Base-by-base conservation (phyloP, 2,113 vertebrate species). In the Uropsilus gracilis region DNA sequence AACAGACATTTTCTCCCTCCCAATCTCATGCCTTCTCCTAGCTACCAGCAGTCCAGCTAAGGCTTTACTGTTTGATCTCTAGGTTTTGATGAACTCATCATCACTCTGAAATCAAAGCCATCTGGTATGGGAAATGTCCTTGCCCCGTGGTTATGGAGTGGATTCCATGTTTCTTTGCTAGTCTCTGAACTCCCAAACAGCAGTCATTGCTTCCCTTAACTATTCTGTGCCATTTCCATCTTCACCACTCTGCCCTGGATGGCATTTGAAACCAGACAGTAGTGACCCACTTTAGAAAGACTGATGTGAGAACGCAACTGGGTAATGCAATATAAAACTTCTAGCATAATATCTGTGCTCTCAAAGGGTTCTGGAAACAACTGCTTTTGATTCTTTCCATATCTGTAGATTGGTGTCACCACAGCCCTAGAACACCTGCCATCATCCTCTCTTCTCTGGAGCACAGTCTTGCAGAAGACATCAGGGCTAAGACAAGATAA, bases 261-360 rank as follows among this genome's bases (percentile, higher is more conserved):
- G 44, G 66, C 83, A 48, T 50, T 26, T 75, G 53, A 80, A 76
- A 55, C 53, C 22, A 32, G n/a, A n/a, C n/a, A n/a, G n/a, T n/a
- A n/a, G n/a, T n/a, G 78, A 37, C 53, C 22, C 61, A 66, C 39
- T 63, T 63, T 18, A 17, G 77, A 94, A 81, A 94, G 68, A 55
- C 0, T 76, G 14, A 32, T n/a, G 28, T 50, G 42, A 87, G 42
- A 92, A 78, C 22, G 61, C n/a, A 64, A 76, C 1, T 46, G 42
- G 46, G 14, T 7, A 26, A 22, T 18, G 17, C 32, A 26, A 86
- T 28, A 37, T 30, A 57, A 37, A 83, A 46, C 26, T 69, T 0
- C 84, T 8, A 50, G 26, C 39, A 55, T 6, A 20, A 11, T 30
- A n/a, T 32, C 76, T 57, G 22, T 64, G 16, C 63, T 28, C 64